Evolutionary conservation across 37 sponge, comb jelly and placozoan genomes (phyloP), one percentile per base, ranked within the genome.

Genomic region (Mnemiopsis leidyi): DNA sequence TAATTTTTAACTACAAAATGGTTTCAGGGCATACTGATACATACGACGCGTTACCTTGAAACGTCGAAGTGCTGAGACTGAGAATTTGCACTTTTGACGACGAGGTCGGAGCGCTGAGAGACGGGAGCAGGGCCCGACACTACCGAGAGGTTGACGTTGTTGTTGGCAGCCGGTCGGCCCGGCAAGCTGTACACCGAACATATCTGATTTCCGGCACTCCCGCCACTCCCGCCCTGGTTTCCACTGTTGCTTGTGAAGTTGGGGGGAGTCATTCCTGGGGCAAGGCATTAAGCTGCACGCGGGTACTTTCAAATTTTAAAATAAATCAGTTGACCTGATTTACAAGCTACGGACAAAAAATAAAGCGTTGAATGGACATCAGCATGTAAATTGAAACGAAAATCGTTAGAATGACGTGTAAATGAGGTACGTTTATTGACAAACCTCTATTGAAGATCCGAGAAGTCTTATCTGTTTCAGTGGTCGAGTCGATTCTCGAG

Each of bases 161-260:
- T 71, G 30, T 71, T 71, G 36, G 31, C 35, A 28, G 90, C 40
- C 0, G 79, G 32, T 32, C 48, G 26, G 25, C 61, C 5, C 13
- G 90, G 90, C 90, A 85, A 61, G 61, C 90, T 85, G 48, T 85
- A 85, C 29, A 85, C 90, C 24, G 90, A 85, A 29, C 90, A 85
- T 0, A 85, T 40, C 61, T 38, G 90, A 32, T 34, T 34, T 7
- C 73, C 30, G 9, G 30, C 73, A 32, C 79, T 32, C 16, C 79
- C 79, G 0, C 79, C 79, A 1, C 36, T 1, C 2, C 23, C 73
- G 7, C 73, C 73, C 7, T 29, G 29, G 32, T 13, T 26, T 0
- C 32, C 35, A 18, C 29, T 3, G 36, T 33, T 33, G 25, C 29
- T 40, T 28, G 61, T 39, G 48, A 36, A 39, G 61, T 85, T 38